Conservation (phyloP, 2,888 invertebrate species). For the Saturnia pavonia region DNA sequence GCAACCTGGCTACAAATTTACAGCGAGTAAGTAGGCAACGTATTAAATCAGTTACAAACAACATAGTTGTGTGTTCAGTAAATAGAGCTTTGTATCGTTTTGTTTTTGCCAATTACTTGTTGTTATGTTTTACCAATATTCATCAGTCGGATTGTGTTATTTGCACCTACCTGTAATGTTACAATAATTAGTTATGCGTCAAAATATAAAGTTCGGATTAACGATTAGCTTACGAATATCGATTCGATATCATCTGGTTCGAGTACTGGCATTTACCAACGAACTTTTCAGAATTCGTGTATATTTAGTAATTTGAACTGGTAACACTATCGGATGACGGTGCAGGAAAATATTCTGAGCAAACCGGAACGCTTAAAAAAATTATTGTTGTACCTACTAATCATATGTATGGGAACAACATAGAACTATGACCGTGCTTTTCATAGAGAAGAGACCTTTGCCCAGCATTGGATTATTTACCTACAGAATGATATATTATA, state of each 20-base stretch:
- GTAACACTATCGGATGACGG: no score
- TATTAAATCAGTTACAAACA: background rate
- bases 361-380: no score
- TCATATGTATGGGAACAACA: no score
- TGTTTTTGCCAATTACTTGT: slow-evolving; percentile 9
- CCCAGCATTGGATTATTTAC: background rate
- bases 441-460: no score
- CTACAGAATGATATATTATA: background rate
- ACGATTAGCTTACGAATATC: background rate
- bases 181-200: background rate
- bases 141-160: background rate
- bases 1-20: background rate
- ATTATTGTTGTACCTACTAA: no score
- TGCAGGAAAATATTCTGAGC: no score
- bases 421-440: background rate
- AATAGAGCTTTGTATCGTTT: background rate
- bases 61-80: slow-evolving; percentile 12
- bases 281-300: background rate
- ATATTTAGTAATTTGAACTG: background rate
- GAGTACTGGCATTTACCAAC: background rate
- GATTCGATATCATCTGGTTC: background rate
- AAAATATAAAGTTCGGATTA: background rate
- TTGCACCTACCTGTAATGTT: background rate
- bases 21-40: slow-evolving; percentile 4
- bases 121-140: background rate